Evolutionary conservation across 1,140 invertebrate species (phyloP), one percentile per base, ranked within the genome.

Genomic region (Pectinophora gossypiella): DNA sequence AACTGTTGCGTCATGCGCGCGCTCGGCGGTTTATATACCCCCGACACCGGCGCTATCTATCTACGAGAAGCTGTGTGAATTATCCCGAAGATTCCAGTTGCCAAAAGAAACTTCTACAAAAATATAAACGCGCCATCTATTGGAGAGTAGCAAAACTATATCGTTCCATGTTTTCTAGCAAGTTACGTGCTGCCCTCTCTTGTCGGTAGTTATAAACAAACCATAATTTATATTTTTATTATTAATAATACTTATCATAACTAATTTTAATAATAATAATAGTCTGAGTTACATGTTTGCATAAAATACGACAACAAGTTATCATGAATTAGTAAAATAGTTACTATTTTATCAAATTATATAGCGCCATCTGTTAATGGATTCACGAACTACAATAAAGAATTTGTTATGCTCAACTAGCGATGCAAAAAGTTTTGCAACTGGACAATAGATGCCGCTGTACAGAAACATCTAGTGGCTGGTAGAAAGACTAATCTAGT

Each of bases 81-180:
- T 23, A 10, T 76, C 74, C 18, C 38, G 82, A 80, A 80, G 1
- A 15, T 73, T 83, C 73, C 53, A 64, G 72, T 43, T 12, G n/a
- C n/a, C n/a, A n/a, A n/a, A n/a, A n/a, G n/a, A n/a, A n/a, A n/a
- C n/a, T n/a, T n/a, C n/a, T n/a, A n/a, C n/a, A n/a, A n/a, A n/a
- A n/a, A n/a, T 32, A 32, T n/a, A 32, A n/a, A 32, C 2, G 27
- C 5, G 0, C 40, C n/a, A 51, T 47, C 51, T 48, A 50, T 22
- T 38, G 35, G 21, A 15, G 4, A 65, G 42, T 60, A 56, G 47
- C 10, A 16, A 7, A 59, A 58, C 50, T 61, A 48, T 6, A 19
- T 5, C 22, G n/a, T n/a, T n/a, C n/a, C n/a, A n/a, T n/a, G n/a
- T n/a, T n/a, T n/a, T n/a, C n/a, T n/a, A n/a, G n/a, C n/a, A n/a